Percentiles rank a stretch among this genome's conserved stretches.
Conservation (phyloP, 2,113 vertebrate species). For the Vicugna pacos region DNA sequence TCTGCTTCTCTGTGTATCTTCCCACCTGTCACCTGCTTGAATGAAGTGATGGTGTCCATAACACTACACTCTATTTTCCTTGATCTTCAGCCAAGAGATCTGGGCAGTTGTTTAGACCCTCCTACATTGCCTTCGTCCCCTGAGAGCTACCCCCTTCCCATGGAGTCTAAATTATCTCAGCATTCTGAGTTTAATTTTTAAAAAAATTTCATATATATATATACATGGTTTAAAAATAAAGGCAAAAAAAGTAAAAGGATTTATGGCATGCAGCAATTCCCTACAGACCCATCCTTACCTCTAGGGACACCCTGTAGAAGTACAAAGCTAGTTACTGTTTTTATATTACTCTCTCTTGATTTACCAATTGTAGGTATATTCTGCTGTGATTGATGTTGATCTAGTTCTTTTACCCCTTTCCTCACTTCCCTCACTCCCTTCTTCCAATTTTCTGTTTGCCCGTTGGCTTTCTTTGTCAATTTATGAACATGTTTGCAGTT, state of each 20-base stretch:
- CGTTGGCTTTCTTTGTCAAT: neutral
- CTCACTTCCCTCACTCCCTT: neutral
- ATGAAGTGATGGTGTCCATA: no score
- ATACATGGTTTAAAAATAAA: neutral
- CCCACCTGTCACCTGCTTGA: neutral
- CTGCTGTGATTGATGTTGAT: neutral
- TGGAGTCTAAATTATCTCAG: neutral
- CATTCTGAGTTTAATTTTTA: neutral
- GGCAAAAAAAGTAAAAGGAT: neutral
- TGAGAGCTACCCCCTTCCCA: neutral
- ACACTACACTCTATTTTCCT: neutral
- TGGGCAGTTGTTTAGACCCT: neutral
- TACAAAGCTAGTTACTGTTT: neutral
- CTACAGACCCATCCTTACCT: neutral
- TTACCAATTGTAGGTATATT: neutral
- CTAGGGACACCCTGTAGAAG: neutral
- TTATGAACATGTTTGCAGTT: neutral
- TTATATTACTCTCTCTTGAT: neutral
- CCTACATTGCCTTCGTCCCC: accelerated
- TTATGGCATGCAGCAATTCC: neutral
- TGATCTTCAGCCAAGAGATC: neutral
- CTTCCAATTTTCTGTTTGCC: neutral
- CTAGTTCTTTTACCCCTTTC: neutral
- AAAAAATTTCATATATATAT: neutral
- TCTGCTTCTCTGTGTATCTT: neutral